These are phyloP conservation scores for Anas flavirostris DNA, from an alignment of 2,797 vertebrate genomes.

Conservation along the genomic window DNA sequence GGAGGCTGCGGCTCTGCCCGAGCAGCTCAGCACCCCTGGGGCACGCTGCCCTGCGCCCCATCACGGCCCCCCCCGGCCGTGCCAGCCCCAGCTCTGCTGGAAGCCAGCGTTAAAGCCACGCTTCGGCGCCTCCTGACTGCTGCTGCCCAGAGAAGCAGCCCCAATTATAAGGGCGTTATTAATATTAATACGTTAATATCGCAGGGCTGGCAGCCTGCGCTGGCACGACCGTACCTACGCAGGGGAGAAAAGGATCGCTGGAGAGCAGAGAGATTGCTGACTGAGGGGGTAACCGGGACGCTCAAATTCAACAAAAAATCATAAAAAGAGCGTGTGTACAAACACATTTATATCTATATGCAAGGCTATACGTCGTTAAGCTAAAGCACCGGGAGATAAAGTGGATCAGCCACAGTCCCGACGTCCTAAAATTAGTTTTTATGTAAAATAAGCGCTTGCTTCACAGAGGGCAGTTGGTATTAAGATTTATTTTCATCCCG, in stretches of 20 bases:
- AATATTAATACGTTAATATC: not conserved
- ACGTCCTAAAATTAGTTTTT: constrained; percentile 40
- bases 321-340: fast-evolving
- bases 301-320: not conserved
- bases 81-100: not conserved
- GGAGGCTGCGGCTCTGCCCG: not conserved
- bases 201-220: fast-evolving
- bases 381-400: constrained; percentile 37
- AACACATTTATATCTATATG: not conserved
- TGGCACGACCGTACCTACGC: not conserved
- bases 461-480: constrained; percentile 34
- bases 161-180: not conserved
- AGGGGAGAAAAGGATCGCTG: not conserved
- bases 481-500: constrained; percentile 52
- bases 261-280: fast-evolving
- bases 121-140: not conserved
- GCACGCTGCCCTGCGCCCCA: fast-evolving
- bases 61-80: not conserved
- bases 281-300: not conserved
- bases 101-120: not conserved
- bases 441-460: constrained; percentile 39
- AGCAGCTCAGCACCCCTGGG: not conserved
- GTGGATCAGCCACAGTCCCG: not conserved
- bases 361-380: not conserved
- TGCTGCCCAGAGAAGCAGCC: not conserved